These are phyloP conservation scores for Caenorhabditis becei DNA, from an alignment of 2,888 invertebrate genomes.

Conservation along the genomic window DNA sequence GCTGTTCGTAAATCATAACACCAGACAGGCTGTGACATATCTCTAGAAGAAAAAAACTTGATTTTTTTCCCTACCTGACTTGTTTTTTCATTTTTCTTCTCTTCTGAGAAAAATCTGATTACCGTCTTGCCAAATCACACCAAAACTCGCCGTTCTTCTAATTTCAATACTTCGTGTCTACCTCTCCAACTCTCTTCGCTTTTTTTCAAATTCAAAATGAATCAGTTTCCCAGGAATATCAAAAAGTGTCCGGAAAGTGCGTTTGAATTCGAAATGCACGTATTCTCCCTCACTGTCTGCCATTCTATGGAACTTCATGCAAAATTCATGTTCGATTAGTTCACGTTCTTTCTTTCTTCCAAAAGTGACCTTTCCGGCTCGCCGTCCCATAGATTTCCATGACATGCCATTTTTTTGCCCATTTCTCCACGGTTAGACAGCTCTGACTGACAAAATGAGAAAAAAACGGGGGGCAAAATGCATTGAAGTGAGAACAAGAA, in stretches of 20 bases:
- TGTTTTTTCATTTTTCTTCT: no score
- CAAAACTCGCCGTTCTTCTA: background rate
- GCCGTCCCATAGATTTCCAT: background rate
- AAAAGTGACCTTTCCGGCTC: background rate
- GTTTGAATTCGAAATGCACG: constrained; percentile 22
- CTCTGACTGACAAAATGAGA: constrained; percentile 24
- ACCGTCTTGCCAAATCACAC: background rate
- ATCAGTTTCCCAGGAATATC: background rate
- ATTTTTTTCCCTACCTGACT: constrained; percentile 6
- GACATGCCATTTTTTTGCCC: background rate
- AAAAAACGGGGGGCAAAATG: constrained; percentile 16
- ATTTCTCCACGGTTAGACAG: constrained; percentile 36
- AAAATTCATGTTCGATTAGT: constrained; percentile 9
- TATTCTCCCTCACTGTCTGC: background rate
- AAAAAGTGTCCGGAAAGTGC: constrained; percentile 21
- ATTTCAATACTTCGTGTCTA: background rate
- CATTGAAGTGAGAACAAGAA: constrained; percentile 51
- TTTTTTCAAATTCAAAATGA: background rate
- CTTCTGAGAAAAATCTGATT: constrained; percentile 25
- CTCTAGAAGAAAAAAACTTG: constrained; percentile 2
- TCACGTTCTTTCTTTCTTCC: background rate
- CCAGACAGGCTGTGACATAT: background rate
- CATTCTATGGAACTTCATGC: constrained; percentile 8
- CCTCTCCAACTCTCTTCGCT: background rate
- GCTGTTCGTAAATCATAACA: constrained; percentile 27